Percentiles rank a stretch among this genome's conserved stretches.
phyloP scores from a whole-genome alignment of 2,113 vertebrate species.

The Nipponia nippon region DNA sequence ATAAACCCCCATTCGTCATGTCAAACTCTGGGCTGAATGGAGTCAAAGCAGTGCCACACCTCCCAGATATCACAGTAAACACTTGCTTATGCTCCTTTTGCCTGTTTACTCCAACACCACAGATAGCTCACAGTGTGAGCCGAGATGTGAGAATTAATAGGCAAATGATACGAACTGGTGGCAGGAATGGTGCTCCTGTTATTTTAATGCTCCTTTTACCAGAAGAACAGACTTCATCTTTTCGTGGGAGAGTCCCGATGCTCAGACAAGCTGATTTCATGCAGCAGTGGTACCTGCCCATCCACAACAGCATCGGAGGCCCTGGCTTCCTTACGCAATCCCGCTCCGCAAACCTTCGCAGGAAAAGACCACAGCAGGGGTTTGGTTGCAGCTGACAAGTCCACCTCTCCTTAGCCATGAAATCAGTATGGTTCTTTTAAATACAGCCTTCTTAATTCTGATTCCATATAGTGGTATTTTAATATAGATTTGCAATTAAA shows the following conservation, averaged over 20 bases:
- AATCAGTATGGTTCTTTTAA: background rate
- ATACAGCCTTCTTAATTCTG: background rate
- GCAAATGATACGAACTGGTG: background rate
- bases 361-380: background rate
- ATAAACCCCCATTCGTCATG: background rate
- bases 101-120: background rate
- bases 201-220: background rate
- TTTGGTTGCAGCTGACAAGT: background rate
- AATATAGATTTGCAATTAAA: conserved; percentile 58
- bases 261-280: background rate
- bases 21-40: background rate
- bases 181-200: background rate
- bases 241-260: accelerated
- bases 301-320: background rate
- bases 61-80: background rate
- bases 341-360: background rate
- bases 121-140: background rate
- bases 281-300: background rate
- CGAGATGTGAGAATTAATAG: background rate
- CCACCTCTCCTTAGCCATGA: background rate
- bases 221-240: background rate
- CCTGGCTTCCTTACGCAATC: background rate
- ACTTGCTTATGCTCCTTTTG: background rate
- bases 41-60: background rate
- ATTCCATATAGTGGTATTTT: conserved; percentile 28